Percentiles rank a stretch among this genome's conserved stretches.
phyloP scores from a whole-genome alignment of 2,113 vertebrate species.

The Gymnobelideus leadbeateri region DNA sequence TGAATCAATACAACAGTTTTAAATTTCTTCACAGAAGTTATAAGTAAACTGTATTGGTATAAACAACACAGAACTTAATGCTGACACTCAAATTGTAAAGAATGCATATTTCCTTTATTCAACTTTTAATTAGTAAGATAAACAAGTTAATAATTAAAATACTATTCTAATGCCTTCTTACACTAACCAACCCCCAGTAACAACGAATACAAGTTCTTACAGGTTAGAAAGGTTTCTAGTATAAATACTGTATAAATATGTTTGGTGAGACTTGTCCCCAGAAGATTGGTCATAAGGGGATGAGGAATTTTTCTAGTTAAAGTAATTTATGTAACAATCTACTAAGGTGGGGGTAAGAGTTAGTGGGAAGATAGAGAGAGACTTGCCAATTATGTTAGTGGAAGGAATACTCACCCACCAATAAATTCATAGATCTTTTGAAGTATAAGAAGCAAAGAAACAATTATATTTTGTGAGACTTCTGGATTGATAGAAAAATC shows the following conservation, averaged over 20 bases:
- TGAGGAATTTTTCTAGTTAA: neutral
- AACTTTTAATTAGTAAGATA: neutral
- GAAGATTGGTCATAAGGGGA: neutral
- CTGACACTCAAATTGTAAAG: neutral
- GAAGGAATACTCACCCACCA: neutral
- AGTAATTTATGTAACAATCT: neutral
- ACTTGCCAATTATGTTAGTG: neutral
- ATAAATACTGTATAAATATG: neutral
- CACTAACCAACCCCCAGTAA: neutral
- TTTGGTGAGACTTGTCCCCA: neutral
- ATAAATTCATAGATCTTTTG: neutral
- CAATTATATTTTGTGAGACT: neutral
- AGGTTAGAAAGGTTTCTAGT: neutral
- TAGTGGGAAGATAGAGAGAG: neutral
- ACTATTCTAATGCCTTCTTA: neutral
- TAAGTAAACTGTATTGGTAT: conserved; percentile 22
- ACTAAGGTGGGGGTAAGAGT: neutral
- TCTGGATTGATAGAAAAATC: neutral
- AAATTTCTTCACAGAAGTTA: conserved; percentile 27
- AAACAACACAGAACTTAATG: neutral
- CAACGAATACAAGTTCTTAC: neutral
- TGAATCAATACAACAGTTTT: conserved; percentile 1
- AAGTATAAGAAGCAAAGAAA: neutral
- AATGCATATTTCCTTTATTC: neutral
- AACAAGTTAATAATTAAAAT: neutral